Evolutionary conservation across 2,797 vertebrate genomes (phyloP).

Genomic region (Lepus townsendii): DNA sequence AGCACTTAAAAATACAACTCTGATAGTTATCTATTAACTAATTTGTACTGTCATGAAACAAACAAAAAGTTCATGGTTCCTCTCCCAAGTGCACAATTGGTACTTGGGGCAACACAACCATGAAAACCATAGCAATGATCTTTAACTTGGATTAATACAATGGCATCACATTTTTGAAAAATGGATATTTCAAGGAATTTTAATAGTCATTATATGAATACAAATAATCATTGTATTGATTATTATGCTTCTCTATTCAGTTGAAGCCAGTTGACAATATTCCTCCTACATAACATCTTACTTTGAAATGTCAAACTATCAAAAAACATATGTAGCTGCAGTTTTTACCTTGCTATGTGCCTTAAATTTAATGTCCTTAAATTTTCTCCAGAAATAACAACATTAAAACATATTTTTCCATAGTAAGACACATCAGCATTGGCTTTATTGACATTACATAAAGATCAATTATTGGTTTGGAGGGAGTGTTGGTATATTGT

Average conservation of each 20-base stretch:
- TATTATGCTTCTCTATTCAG: background rate
- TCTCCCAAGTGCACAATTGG: background rate
- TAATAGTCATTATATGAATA: background rate
- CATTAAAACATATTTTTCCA: background rate
- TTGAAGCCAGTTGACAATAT: background rate
- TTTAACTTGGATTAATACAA: background rate
- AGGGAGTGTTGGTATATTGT: background rate
- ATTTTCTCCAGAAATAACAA: background rate
- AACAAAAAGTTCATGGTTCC: background rate
- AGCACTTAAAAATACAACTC: background rate
- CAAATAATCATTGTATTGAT: background rate
- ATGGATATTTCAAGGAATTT: background rate
- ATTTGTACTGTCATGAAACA: background rate
- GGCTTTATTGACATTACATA: background rate
- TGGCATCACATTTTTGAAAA: background rate
- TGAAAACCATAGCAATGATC: background rate
- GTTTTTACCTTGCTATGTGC: background rate
- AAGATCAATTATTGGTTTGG: background rate
- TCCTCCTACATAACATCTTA: background rate
- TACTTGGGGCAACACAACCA: background rate
- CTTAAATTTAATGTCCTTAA: background rate
- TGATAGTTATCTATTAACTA: background rate
- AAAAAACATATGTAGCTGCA: too few species aligned
- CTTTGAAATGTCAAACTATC: background rate
- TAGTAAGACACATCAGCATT: background rate